phyloP scores from a whole-genome alignment of 64 coral and sea anemone species.

The Catalaphyllia jardinei region DNA sequence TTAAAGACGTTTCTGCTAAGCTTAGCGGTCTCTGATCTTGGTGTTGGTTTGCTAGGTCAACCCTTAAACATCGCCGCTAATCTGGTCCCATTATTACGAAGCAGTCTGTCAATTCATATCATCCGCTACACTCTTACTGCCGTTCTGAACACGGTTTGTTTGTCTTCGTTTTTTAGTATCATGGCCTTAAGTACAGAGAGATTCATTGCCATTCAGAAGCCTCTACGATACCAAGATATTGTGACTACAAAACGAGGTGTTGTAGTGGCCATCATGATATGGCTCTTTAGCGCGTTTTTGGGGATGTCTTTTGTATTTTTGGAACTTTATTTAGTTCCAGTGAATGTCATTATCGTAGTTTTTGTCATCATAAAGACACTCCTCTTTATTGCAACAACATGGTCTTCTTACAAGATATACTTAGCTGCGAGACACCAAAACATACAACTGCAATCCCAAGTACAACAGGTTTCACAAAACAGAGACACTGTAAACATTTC shows the following conservation, averaged over 20 bases:
- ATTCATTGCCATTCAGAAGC: conserved; percentile 4
- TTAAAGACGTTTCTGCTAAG: not conserved
- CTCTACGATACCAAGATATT: not conserved
- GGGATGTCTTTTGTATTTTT: not conserved
- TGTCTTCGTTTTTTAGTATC: not conserved
- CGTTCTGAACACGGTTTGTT: not conserved
- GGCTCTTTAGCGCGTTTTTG: not conserved
- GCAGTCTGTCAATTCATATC: not conserved
- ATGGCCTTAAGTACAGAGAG: conserved; percentile 3
- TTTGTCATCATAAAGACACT: not conserved
- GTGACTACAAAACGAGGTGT: not conserved
- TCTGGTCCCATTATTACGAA: not conserved
- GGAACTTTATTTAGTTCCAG: no score
- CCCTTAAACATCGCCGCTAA: not conserved
- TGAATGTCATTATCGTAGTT: not conserved
- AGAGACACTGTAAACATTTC: not conserved
- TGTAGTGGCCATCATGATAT: not conserved
- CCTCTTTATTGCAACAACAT: not conserved
- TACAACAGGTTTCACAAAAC: not conserved
- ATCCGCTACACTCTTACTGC: no score
- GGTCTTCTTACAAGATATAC: not conserved
- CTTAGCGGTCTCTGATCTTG: conserved; percentile 2
- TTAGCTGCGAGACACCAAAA: not conserved
- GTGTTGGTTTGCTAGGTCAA: not conserved
- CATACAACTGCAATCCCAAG: not conserved